These are phyloP conservation scores for Cebuella pygmaea DNA, from an alignment of 2,797 vertebrate genomes.

Conservation along the genomic window DNA sequence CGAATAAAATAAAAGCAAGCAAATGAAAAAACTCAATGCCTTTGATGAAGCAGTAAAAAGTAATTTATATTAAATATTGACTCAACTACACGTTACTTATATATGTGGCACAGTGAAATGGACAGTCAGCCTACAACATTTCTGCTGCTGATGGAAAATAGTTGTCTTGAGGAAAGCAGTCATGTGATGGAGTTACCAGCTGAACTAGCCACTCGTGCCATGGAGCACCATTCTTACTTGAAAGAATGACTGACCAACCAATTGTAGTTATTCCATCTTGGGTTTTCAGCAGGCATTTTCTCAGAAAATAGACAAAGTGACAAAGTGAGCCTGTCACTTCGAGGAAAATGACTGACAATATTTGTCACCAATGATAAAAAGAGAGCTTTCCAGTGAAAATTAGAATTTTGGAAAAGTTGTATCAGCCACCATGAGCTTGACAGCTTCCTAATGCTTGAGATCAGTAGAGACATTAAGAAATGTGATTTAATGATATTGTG, in stretches of 20 bases:
- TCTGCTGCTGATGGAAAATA: background rate
- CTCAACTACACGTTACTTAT: background rate
- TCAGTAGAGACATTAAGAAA: background rate
- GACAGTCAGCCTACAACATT: background rate
- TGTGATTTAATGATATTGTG: background rate
- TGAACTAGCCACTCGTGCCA: slow-evolving; percentile 3
- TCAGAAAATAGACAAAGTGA: background rate
- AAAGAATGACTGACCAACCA: background rate
- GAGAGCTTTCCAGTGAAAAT: slow-evolving; percentile 34
- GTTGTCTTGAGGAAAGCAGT: background rate
- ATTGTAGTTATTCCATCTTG: background rate
- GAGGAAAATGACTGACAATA: background rate
- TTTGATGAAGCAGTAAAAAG: background rate
- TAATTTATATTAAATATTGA: background rate
- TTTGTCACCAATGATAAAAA: slow-evolving; percentile 44
- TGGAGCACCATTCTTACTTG: background rate
- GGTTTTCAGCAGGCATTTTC: background rate
- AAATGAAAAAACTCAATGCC: background rate
- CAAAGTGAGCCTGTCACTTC: background rate
- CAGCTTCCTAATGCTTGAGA: slow-evolving; percentile 33
- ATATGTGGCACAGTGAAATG: background rate
- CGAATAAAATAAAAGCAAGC: background rate
- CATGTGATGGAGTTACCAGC: background rate
- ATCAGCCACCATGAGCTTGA: background rate
- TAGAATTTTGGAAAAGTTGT: slow-evolving; percentile 21